A percentile compares a stretch with the other conserved stretches of the same genome.
Conservation (phyloP, 1,140 invertebrate genomes). For the Rhyacophila brunnea region DNA sequence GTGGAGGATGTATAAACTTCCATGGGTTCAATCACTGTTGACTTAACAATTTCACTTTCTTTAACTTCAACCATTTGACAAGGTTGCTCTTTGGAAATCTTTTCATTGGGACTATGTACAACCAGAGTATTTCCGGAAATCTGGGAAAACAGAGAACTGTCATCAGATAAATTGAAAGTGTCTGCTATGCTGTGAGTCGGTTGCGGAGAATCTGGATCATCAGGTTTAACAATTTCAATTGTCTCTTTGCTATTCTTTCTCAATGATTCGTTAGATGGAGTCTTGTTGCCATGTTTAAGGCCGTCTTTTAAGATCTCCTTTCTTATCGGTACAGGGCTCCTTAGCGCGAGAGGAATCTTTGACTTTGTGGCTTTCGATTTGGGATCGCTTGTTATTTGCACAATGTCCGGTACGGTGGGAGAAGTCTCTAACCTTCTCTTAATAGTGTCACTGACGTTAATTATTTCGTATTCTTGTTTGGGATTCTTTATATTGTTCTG, state of each 20-base stretch:
- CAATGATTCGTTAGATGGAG: conserved; percentile 39
- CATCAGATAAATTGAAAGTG: conserved; percentile 62
- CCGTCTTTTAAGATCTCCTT: conserved; percentile 44
- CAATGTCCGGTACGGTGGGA: conserved; percentile 41
- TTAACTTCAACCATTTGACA: conserved; percentile 59
- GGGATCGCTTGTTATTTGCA: conserved; percentile 22
- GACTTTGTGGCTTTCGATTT: conserved; percentile 45
- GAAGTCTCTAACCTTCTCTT: conserved; percentile 49
- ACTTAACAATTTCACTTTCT: conserved; percentile 58
- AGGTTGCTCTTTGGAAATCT: conserved; percentile 38
- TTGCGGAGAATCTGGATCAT: not conserved
- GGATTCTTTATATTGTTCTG: conserved; percentile 3
- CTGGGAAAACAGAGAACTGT: conserved; percentile 69
- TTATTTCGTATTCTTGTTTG: conserved; percentile 45
- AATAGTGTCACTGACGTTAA: conserved; percentile 48
- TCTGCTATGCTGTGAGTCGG: conserved; percentile 37
- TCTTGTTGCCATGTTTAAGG: conserved; percentile 21
- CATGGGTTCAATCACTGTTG: conserved; percentile 50
- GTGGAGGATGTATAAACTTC: conserved; percentile 46
- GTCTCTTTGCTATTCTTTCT: conserved; percentile 15
- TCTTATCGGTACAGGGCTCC: conserved; percentile 46
- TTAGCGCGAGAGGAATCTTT: conserved; percentile 47
- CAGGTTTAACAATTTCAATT: conserved; percentile 3
- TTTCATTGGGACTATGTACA: conserved; percentile 30
- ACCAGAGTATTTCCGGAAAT: conserved; percentile 59